These are phyloP conservation scores for Trididemnum nubilum DNA, from an alignment of 23 tunicate genomes.

Conservation along the genomic window DNA sequence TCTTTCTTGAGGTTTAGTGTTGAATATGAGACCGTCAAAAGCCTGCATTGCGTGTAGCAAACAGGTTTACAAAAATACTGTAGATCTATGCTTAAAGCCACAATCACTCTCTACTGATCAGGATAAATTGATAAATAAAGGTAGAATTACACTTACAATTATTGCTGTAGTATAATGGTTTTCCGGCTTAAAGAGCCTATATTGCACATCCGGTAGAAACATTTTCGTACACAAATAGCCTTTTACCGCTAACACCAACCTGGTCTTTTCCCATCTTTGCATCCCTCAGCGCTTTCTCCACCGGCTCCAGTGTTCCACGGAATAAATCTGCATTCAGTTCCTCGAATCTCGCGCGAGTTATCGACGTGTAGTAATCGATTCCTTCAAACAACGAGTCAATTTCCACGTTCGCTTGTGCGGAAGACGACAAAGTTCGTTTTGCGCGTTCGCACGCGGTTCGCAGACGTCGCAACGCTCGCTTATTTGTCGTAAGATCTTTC, in stretches of 20 bases:
- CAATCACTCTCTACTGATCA: too few relatives aligned
- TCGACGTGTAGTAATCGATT: slow-evolving; percentile 74
- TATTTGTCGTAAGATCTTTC: slow-evolving; percentile 77
- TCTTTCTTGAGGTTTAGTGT: too few relatives aligned
- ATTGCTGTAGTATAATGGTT: too few relatives aligned
- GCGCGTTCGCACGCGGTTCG: slow-evolving; percentile 98
- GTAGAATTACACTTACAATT: too few relatives aligned
- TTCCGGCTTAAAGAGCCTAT: too few relatives aligned
- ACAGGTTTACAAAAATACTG: too few relatives aligned
- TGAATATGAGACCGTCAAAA: too few relatives aligned
- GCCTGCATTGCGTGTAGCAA: too few relatives aligned
- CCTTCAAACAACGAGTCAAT: slow-evolving; percentile 85
- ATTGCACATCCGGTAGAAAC: too few relatives aligned
- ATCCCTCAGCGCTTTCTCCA: slow-evolving; percentile 70
- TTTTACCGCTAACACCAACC: slow-evolving; percentile 27
- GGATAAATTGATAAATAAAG: too few relatives aligned
- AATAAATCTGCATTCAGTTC: slow-evolving; percentile 67
- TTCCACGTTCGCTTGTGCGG: slow-evolving; percentile 90
- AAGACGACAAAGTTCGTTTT: slow-evolving; percentile 94
- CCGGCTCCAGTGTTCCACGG: slow-evolving; percentile 84
- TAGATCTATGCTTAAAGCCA: too few relatives aligned
- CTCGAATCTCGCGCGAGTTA: slow-evolving; percentile 83
- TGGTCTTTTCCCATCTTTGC: slow-evolving; percentile 73
- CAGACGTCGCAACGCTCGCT: slow-evolving; percentile 92
- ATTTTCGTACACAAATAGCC: too few relatives aligned